Evolutionary conservation across 2,113 vertebrate genomes (phyloP).

Genomic region (Lophius piscatorius): DNA sequence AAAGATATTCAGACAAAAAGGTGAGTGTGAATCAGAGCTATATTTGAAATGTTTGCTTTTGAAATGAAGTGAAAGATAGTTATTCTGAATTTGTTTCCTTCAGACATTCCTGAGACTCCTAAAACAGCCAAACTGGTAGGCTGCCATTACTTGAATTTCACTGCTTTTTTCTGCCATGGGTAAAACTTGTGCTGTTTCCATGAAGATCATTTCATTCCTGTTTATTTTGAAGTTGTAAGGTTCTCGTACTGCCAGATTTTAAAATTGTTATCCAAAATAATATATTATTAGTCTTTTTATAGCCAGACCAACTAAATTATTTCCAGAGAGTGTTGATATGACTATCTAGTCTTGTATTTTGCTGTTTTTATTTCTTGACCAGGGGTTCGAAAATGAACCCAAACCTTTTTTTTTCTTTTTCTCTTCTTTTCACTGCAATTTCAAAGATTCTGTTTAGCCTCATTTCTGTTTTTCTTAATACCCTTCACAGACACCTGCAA

Average conservation of each 20-base stretch:
- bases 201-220: background rate
- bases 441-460: constrained; percentile 4
- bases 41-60: background rate
- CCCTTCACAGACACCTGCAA: constrained; percentile 61
- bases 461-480: constrained; percentile 41
- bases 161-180: background rate
- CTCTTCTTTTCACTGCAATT: background rate
- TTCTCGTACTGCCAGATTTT: too few species aligned
- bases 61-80: background rate
- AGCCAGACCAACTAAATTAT: too few species aligned
- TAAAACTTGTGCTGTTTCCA: background rate
- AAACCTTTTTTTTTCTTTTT: background rate
- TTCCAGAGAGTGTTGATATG: background rate
- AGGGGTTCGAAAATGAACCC: background rate
- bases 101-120: constrained; percentile 71
- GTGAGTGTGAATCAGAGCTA: constrained; percentile 7
- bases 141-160: background rate
- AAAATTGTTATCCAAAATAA: too few species aligned
- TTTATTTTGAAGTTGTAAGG: too few species aligned
- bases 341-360: background rate
- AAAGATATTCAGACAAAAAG: constrained; percentile 63
- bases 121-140: constrained; percentile 69
- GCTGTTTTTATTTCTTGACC: background rate
- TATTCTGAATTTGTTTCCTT: constrained; percentile 4
- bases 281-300: too few species aligned